A percentile compares a stretch with the other conserved stretches of the same genome.
Conservation (phyloP, 2,113 vertebrate genomes). For the Alligator sinensis region DNA sequence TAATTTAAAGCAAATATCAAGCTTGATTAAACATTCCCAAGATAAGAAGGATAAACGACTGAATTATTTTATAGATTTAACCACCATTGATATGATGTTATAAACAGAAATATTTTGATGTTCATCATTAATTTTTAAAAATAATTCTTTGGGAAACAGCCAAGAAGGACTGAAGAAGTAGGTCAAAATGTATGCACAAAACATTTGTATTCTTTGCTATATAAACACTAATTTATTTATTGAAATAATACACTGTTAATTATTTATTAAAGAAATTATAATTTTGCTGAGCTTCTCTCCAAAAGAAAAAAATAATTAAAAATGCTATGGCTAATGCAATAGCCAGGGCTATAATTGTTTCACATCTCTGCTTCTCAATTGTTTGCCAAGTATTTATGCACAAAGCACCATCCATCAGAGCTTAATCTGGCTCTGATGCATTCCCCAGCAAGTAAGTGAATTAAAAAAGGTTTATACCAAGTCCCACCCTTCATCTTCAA, state of each 20-base stretch:
- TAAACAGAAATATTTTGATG: conserved; percentile 95
- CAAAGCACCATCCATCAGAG: conserved; percentile 6
- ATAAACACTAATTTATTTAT: conserved; percentile 84
- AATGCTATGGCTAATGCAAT: conserved; percentile 55
- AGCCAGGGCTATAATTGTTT: conserved; percentile 64
- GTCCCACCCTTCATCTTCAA: neutral
- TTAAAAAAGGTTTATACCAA: conserved; percentile 4
- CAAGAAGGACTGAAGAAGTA: conserved; percentile 72
- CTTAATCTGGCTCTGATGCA: conserved; percentile 47
- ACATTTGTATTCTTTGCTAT: conserved; percentile 83
- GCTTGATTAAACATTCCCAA: conserved; percentile 96
- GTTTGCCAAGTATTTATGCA: conserved; percentile 70
- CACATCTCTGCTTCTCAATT: conserved; percentile 60
- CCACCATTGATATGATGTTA: conserved; percentile 86
- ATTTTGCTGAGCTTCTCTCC: conserved; percentile 76
- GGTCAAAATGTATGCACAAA: conserved; percentile 80
- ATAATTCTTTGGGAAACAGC: conserved; percentile 82
- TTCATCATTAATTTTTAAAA: conserved; percentile 83
- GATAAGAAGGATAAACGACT: conserved; percentile 91
- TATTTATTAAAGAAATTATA: conserved; percentile 83
- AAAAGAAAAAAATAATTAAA: conserved; percentile 70
- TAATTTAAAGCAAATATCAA: conserved; percentile 99
- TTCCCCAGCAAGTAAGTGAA: conserved; percentile 46
- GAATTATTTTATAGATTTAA: conserved; percentile 95
- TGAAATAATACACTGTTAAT: conserved; percentile 82